These are phyloP conservation scores for Ahaetulla prasina DNA, from an alignment of 2,113 vertebrate genomes.

Conservation along the genomic window DNA sequence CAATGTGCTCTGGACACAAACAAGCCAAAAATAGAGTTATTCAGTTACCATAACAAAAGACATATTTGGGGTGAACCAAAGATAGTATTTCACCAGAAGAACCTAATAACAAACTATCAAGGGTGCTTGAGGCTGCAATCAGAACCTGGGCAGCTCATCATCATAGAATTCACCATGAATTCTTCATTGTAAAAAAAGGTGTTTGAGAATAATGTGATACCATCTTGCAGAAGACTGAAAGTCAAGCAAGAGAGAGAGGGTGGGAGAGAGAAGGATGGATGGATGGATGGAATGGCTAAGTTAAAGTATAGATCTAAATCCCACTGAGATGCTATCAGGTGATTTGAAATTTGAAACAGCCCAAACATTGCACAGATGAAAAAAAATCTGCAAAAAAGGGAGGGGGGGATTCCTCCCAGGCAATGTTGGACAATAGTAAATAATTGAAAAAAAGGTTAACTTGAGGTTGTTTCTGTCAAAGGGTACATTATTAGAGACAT, in stretches of 20 bases:
- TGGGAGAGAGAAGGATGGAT: accelerated
- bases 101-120: neutral
- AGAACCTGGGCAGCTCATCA: neutral
- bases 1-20: neutral
- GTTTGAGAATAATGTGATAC: neutral
- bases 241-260: neutral
- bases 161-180: neutral
- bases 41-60: neutral
- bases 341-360: neutral
- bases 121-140: neutral
- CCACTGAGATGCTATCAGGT: neutral
- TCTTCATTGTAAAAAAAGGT: neutral
- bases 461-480: neutral
- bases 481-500: neutral
- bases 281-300: neutral
- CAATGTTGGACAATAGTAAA: neutral
- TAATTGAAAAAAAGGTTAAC: neutral
- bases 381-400: neutral
- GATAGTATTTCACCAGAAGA: neutral
- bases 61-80: neutral
- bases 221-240: neutral
- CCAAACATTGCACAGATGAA: neutral
- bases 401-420: neutral
- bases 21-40: neutral
- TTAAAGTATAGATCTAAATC: neutral